Conservation (phyloP, 2,797 vertebrate genomes). For the Mycteria americana region DNA sequence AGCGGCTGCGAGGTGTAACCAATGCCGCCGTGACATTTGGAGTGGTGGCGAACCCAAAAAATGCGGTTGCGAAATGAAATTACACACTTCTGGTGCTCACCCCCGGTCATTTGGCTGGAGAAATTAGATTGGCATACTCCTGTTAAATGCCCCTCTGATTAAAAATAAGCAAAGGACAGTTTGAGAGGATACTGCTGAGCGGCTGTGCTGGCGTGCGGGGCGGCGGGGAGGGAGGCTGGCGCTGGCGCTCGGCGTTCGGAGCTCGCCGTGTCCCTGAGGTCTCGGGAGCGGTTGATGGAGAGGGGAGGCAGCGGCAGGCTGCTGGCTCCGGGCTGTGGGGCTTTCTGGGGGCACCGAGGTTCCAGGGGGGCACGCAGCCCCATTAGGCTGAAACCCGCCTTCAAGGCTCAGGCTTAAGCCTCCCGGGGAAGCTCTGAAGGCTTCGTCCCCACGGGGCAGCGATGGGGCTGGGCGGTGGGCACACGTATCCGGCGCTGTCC, state of each 20-base stretch:
- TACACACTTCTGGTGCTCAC: not conserved
- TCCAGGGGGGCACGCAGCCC: accelerated
- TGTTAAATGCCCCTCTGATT: not conserved
- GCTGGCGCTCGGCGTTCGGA: accelerated
- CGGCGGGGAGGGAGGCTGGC: not conserved
- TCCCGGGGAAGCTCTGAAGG: not conserved
- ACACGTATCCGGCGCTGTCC: accelerated
- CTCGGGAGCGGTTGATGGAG: not conserved
- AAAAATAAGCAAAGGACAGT: not conserved
- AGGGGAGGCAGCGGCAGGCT: not conserved
- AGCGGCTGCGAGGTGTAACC: not conserved
- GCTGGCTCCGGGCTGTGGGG: not conserved
- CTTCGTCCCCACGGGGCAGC: accelerated
- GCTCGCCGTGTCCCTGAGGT: not conserved
- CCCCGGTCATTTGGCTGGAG: not conserved
- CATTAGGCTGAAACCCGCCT: not conserved
- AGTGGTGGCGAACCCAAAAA: not conserved
- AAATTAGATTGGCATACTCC: not conserved
- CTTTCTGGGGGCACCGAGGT: not conserved
- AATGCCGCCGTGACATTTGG: not conserved
- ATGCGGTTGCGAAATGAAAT: not conserved
- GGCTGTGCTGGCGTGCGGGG: not conserved
- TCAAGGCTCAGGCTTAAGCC: not conserved
- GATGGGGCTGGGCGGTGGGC: not conserved
- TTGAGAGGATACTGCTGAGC: not conserved